A percentile compares a stretch with the other conserved stretches of the same genome.
phyloP scores from a whole-genome alignment of 2,797 vertebrate species.

The Lutjanus argentimaculatus region DNA sequence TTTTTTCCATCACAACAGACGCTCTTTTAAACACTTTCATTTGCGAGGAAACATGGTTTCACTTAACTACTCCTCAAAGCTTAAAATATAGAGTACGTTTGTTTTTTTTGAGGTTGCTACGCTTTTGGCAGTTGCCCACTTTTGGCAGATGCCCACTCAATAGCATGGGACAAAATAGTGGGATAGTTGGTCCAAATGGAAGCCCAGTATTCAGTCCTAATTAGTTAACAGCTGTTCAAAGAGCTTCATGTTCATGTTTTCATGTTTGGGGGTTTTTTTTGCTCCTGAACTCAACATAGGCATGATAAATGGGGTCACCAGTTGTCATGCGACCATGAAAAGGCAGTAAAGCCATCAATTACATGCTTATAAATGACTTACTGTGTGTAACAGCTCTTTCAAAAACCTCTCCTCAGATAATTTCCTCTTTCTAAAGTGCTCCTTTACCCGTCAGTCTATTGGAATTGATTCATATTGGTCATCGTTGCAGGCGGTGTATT shows the following conservation, averaged over 20 bases:
- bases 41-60: neutral
- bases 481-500: constrained; percentile 2
- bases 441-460: constrained; percentile 1
- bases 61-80: too few relatives aligned
- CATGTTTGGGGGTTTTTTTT: neutral
- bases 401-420: neutral
- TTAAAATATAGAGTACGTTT: neutral
- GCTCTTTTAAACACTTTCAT: too few relatives aligned
- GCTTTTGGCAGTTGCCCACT: too few relatives aligned
- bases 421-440: constrained; percentile 7
- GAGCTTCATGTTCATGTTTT: neutral
- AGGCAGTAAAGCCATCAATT: neutral
- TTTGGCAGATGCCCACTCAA: too few relatives aligned
- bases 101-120: too few relatives aligned
- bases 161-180: neutral
- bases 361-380: neutral
- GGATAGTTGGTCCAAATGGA: neutral
- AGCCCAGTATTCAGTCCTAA: neutral
- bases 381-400: neutral
- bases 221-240: neutral
- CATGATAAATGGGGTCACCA: neutral
- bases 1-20: neutral
- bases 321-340: neutral
- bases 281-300: neutral
- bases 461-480: constrained; percentile 42